Conservation (phyloP, 2,113 vertebrate species). For the Ploceus nigricollis region DNA sequence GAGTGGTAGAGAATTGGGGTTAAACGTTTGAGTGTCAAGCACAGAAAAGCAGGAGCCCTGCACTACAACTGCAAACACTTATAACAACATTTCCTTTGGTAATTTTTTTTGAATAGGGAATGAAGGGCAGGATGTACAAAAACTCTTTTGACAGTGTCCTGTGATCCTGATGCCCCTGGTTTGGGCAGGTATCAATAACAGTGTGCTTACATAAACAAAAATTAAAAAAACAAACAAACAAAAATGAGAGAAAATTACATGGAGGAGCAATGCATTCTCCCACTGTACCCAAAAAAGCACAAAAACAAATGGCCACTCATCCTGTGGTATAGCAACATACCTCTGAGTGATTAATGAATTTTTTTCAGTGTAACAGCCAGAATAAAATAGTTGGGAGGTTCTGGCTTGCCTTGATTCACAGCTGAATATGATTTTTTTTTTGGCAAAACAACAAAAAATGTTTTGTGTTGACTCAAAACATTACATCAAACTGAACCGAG, state of each 20-base stretch:
- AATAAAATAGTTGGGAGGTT: neutral
- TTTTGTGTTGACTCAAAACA: slow-evolving; percentile 4
- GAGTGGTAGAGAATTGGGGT: neutral
- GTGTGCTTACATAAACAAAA: neutral
- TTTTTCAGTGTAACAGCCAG: neutral
- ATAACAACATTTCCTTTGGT: neutral
- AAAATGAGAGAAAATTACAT: neutral
- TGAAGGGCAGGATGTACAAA: neutral
- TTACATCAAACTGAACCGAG: neutral
- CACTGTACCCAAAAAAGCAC: neutral
- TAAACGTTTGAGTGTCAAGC: neutral
- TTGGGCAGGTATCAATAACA: neutral
- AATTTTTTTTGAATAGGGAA: neutral
- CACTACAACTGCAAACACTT: neutral
- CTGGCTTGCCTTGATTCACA: neutral
- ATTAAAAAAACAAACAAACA: neutral
- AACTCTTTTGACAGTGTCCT: neutral
- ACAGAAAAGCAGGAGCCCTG: neutral
- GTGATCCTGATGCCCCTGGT: neutral
- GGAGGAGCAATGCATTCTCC: neutral
- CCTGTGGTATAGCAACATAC: neutral
- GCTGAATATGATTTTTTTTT: neutral
- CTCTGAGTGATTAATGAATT: neutral
- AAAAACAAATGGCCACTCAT: neutral
- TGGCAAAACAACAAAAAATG: neutral